Percentiles rank a stretch among this genome's conserved stretches.
phyloP scores from a whole-genome alignment of 2,797 vertebrate species.

The Myotis planiceps region DNA sequence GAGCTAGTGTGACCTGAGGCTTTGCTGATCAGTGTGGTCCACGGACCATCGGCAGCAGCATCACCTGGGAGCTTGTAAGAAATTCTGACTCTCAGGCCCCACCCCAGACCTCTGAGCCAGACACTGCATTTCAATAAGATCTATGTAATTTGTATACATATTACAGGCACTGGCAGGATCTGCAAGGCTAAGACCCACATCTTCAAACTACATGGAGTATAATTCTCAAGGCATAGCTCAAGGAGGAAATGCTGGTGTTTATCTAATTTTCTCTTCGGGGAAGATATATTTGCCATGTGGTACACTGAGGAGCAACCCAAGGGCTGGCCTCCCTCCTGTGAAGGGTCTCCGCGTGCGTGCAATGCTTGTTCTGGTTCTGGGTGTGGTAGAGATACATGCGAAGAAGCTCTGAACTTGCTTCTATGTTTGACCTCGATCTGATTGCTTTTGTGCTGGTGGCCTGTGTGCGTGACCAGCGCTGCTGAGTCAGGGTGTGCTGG shows the following conservation, averaged over 20 bases:
- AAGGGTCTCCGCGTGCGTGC: neutral
- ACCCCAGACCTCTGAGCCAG: neutral
- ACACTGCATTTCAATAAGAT: neutral
- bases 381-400: neutral
- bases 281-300: no score
- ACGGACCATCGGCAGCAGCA: accelerated
- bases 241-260: neutral
- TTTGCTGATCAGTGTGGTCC: neutral
- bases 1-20: neutral
- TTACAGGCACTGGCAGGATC: neutral
- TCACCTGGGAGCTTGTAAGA: neutral
- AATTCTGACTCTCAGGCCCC: neutral
- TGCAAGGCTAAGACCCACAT: neutral
- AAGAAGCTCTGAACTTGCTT: neutral
- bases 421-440: neutral
- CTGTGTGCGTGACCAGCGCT: neutral
- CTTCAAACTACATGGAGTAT: neutral
- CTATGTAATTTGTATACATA: neutral
- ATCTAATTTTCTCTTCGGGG: neutral
- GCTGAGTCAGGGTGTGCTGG: conserved; percentile 50
- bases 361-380: accelerated
- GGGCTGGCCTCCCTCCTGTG: neutral
- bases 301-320: neutral
- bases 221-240: neutral
- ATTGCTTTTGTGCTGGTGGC: neutral